Base-by-base conservation (phyloP, 2,888 invertebrate species). In the Platycnemis pennipes region DNA sequence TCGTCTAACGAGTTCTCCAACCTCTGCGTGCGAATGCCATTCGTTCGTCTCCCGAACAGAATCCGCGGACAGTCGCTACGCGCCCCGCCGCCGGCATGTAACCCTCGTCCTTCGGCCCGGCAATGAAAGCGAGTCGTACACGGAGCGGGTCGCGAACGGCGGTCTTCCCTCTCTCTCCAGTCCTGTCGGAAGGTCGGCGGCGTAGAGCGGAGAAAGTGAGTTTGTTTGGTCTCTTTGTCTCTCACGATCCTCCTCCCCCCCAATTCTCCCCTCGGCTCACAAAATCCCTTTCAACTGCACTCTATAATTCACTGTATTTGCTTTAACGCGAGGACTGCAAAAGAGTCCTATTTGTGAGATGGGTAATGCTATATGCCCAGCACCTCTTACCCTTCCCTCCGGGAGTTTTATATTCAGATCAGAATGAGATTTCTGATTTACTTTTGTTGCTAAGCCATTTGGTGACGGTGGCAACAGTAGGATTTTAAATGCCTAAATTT, bases 161-260 rank as follows among this genome's bases (percentile, higher is more conserved):
- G 91, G 91, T 19, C 53, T 19, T 7, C 11, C 37, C 89, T 37
- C 37, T 77, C 77, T 37, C 77, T 7, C 31, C n/a, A n/a, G n/a
- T 37, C 31, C 13, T 7, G 53, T 63, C 63, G 91, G 91, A 91
- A 77, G 77, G 77, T 31, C 8, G 77, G 42, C 87, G 87, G 26
- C 46, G 87, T 37, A 26, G n/a, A 87, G 44, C 91, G 44, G 63
- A 63, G 69, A 91, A 91, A 91, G 91, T 91, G 91, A 91, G 91
- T 91, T n/a, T 49, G n/a, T n/a, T 89, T 45, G 69, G 22, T 91
- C 63, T 91, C 91, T 63, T 44, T 44, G 4, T 26, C 37, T 42
- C 44, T 89, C 53, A 19, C n/a, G 11, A 37, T 37, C 63, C 26
- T 63, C 42, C 37, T 37, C 22, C 37, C 89, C 91, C 37, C 89